phyloP scores from a whole-genome alignment of 2,797 vertebrate genomes.

The Enteromius trimaculatus region DNA sequence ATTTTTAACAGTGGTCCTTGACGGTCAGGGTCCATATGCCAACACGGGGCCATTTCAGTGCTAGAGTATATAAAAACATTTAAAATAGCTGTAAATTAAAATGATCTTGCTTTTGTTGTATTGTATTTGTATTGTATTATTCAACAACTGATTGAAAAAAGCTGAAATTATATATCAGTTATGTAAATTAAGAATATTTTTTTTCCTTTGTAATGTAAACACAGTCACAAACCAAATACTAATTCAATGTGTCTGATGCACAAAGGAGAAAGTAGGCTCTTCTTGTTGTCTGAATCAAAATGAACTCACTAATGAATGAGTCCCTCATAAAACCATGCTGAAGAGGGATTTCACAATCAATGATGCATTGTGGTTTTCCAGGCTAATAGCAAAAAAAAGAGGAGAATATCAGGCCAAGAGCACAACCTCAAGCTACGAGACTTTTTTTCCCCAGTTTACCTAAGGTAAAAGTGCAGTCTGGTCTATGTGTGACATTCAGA shows the following conservation, averaged over 20 bases:
- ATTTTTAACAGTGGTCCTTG: slow-evolving; percentile 7
- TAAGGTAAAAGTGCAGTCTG: slow-evolving; percentile 37
- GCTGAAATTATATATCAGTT: neutral
- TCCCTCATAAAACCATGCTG: neutral
- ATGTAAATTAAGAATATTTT: neutral
- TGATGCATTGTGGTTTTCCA: slow-evolving; percentile 14
- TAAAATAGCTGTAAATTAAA: neutral
- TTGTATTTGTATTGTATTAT: neutral
- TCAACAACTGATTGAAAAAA: neutral
- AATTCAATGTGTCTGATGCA: neutral
- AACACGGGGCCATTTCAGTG: neutral
- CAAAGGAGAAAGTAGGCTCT: neutral
- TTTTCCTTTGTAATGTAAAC: neutral
- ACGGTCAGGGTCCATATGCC: neutral
- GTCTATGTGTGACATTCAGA: slow-evolving; percentile 26
- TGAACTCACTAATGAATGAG: neutral
- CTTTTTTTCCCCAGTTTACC: slow-evolving; percentile 17
- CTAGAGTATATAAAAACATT: neutral
- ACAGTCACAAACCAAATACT: neutral
- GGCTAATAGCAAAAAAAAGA: neutral
- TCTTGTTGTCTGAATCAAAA: slow-evolving; percentile 31
- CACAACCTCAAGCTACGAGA: neutral
- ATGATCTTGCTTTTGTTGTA: neutral
- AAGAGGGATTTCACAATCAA: slow-evolving; percentile 31
- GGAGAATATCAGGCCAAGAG: slow-evolving; percentile 9